Evolutionary conservation across 2,888 invertebrate species (phyloP), one percentile per base, ranked within the genome.

Genomic region (Noctua pronuba): DNA sequence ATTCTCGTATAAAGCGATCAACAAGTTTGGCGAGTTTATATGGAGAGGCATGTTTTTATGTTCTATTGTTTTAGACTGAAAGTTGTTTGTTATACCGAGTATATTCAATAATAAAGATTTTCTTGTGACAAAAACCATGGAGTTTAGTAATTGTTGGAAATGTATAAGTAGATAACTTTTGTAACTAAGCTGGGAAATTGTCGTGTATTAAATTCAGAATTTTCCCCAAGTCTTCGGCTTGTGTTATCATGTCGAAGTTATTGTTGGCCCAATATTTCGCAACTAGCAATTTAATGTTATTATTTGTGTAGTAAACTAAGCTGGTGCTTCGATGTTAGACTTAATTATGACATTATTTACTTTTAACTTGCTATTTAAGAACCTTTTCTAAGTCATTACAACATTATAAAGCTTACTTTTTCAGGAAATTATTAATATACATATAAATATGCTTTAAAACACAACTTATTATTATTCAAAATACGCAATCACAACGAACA

Each of bases 401-500:
- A 81, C 60, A 41, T 65, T 49, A 18, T 80, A 49, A 71, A 80
- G 55, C 55, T 66, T 78, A 38, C 24, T 31, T 41, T n/a, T 65
- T n/a, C 64, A 49, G n/a, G 2, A 46, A 55, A 21, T 65, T 66
- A 7, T 80, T 52, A 67, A 24, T 84, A 46, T 38, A 55, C 49
- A 64, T 38, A 55, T 55, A 64, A 44, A 41, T 7, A 82, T 10
- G 35, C 64, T 76, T 71, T 41, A 38, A 31, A 58, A 55, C 35
- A 46, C n/a, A 49, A 64, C 7, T 62, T 60, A 49, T 85, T 64
- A 41, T 82, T n/a, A n/a, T n/a, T n/a, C 81, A 86, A 86, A 90
- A 87, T 90, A 86, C 79, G 58, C 91, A 88, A 88, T 90, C 87
- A 88, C 90, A 88, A 83, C 52, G 77, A 74, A 75, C 52, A 82